phyloP scores from a whole-genome alignment of 2,888 invertebrate genomes.

The Mactromeris polynyma region DNA sequence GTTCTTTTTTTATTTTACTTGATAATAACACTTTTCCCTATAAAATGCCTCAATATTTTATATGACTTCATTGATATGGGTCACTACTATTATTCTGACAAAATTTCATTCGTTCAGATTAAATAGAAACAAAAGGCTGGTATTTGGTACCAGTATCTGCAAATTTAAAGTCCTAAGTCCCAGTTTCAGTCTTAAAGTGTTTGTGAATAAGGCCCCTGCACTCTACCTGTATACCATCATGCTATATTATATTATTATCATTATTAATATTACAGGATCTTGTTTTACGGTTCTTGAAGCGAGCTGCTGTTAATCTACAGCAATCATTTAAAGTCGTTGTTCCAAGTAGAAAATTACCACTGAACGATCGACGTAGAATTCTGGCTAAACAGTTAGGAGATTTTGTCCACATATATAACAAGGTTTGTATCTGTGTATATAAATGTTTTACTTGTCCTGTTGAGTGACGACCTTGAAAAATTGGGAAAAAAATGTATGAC shows the following conservation, averaged over 20 bases:
- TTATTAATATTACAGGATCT: constrained; percentile 82
- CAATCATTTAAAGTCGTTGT: constrained; percentile 86
- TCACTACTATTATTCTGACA: too few species aligned
- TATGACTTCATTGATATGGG: too few species aligned
- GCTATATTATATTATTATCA: not conserved
- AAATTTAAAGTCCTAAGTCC: too few species aligned
- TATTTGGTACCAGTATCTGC: too few species aligned
- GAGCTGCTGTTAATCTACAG: constrained; percentile 87
- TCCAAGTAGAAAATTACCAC: constrained; percentile 85
- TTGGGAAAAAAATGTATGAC: not conserved
- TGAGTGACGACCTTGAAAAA: not conserved
- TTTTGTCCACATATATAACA: constrained; percentile 87
- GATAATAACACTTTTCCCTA: too few species aligned
- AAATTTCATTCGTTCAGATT: too few species aligned
- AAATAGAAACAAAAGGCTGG: too few species aligned
- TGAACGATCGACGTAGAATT: constrained; percentile 85
- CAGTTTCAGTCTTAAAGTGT: too few species aligned
- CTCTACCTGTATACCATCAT: not conserved
- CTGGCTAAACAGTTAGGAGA: constrained; percentile 87
- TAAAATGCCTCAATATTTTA: too few species aligned
- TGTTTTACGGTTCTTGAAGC: constrained; percentile 86
- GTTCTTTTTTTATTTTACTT: too few species aligned
- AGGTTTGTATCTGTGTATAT: constrained; percentile 74
- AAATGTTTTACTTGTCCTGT: not conserved
- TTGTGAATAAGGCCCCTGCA: too few species aligned